Evolutionary conservation across 2,113 vertebrate genomes (phyloP).

Genomic region (Rhinolophus sinicus): DNA sequence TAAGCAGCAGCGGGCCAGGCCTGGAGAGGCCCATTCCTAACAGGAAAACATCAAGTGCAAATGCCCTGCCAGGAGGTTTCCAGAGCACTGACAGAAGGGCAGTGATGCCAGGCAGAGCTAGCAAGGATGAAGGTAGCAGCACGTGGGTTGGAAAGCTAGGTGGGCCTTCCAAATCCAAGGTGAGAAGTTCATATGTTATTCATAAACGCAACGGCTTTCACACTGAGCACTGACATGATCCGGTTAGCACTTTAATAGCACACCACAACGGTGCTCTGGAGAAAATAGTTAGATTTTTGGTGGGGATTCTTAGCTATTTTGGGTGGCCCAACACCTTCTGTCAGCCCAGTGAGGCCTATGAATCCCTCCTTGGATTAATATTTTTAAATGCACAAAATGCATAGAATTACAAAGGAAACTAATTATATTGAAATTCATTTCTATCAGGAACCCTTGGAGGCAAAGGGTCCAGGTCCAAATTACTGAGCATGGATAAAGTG

Average conservation of each 20-base stretch:
- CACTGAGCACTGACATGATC: neutral
- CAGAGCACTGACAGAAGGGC: neutral
- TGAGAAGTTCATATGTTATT: neutral
- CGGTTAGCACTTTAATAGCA: neutral
- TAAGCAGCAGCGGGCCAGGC: neutral
- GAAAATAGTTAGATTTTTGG: neutral
- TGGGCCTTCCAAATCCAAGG: neutral
- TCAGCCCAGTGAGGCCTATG: neutral
- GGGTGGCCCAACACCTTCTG: neutral
- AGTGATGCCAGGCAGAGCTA: neutral
- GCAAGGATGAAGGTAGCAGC: neutral
- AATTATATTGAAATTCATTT: conserved; percentile 6
- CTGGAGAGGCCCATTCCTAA: neutral
- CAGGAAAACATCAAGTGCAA: neutral
- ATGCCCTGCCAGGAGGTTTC: neutral
- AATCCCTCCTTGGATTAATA: neutral
- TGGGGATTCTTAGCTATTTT: neutral
- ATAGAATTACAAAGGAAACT: neutral
- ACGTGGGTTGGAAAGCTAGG: neutral
- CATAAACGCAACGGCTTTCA: neutral
- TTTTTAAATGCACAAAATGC: neutral
- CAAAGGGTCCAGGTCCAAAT: neutral
- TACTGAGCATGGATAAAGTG: neutral
- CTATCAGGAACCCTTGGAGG: neutral
- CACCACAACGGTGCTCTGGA: neutral